Percentiles rank a stretch among this genome's conserved stretches.
phyloP scores from a whole-genome alignment of 2,113 vertebrate species.

The Ciconia stormi region DNA sequence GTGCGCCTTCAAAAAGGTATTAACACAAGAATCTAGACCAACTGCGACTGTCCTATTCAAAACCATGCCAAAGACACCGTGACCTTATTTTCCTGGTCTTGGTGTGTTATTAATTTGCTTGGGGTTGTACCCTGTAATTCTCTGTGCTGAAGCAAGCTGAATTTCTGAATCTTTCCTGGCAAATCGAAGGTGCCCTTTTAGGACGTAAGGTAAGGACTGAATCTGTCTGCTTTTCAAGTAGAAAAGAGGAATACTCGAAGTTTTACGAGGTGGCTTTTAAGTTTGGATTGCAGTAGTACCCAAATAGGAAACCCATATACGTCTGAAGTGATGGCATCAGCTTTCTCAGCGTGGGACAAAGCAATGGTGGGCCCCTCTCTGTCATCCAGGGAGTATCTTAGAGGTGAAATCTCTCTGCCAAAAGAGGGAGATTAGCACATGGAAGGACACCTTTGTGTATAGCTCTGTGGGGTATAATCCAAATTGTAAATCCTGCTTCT shows the following conservation, averaged over 20 bases:
- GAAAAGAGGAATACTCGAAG: neutral
- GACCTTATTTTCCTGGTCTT: constrained; percentile 43
- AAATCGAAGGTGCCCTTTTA: constrained; percentile 30
- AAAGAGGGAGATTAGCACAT: neutral
- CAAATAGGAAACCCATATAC: neutral
- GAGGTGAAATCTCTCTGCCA: neutral
- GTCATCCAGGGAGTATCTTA: neutral
- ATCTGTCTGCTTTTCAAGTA: neutral
- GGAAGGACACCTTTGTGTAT: neutral
- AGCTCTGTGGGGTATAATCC: neutral
- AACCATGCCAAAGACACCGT: constrained; percentile 27
- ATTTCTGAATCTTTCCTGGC: constrained; percentile 32
- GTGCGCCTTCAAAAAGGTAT: neutral
- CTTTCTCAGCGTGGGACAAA: neutral
- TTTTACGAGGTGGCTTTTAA: neutral
- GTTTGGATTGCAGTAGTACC: neutral
- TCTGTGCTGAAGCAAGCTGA: constrained; percentile 49
- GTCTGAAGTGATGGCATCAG: neutral
- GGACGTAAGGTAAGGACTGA: neutral
- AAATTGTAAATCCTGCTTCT: neutral
- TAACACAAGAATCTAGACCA: neutral
- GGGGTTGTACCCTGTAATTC: constrained; percentile 53
- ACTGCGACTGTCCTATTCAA: neutral
- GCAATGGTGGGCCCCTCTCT: neutral
- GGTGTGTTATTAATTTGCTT: constrained; percentile 54